phyloP scores from a whole-genome alignment of 2,888 invertebrate species.

The Saturnia japonica region DNA sequence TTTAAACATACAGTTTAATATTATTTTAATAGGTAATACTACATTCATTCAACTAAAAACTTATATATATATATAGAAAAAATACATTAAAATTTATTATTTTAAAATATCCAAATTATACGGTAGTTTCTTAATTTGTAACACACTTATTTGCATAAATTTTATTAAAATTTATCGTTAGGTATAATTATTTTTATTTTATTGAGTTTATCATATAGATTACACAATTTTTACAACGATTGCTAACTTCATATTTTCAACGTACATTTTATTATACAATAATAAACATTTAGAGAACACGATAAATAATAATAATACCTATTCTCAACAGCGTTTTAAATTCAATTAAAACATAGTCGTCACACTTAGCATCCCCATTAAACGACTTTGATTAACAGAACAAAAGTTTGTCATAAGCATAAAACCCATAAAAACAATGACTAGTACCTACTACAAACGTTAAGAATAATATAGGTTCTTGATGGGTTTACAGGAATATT shows the following conservation, averaged over 20 bases:
- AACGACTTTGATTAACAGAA: conserved; percentile 24
- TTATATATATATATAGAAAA: too few species aligned
- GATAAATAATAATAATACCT: not conserved
- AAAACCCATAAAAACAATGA: conserved; percentile 23
- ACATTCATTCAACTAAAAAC: too few species aligned
- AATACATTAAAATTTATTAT: too few species aligned
- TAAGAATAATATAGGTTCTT: conserved; percentile 22
- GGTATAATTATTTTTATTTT: too few species aligned
- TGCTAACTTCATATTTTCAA: not conserved
- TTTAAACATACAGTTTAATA: too few species aligned
- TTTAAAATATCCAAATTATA: too few species aligned
- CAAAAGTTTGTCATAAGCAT: conserved; percentile 22
- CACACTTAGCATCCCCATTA: not conserved
- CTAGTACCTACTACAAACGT: conserved; percentile 22
- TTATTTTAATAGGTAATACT: too few species aligned
- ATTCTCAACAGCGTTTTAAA: conserved; percentile 7
- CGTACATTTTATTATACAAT: not conserved
- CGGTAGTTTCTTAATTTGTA: too few species aligned
- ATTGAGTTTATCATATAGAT: too few species aligned
- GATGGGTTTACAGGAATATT: conserved; percentile 23
- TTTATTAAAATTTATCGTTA: too few species aligned
- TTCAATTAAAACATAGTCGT: conserved; percentile 5
- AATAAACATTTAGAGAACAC: not conserved
- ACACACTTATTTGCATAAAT: too few species aligned
- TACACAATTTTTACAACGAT: not conserved